Evolutionary conservation across 2,888 invertebrate species (phyloP).

Genomic region (Drosophila mayaguana): DNA sequence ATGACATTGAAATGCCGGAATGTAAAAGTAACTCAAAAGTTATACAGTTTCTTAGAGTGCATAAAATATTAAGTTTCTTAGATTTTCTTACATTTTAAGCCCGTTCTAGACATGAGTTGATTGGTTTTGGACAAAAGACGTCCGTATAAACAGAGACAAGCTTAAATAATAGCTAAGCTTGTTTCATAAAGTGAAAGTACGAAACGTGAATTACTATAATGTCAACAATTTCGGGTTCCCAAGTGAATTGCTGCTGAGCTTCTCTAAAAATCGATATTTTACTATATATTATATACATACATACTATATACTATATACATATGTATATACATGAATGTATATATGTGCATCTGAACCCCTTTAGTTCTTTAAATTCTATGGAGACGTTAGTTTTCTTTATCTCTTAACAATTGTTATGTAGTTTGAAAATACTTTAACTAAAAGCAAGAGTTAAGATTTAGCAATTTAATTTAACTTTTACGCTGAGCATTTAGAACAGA

Average conservation of each 20-base stretch:
- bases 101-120: not conserved
- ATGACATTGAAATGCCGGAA: not conserved
- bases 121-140: not conserved
- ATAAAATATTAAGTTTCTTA: not conserved
- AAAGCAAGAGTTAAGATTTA: not conserved
- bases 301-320: too few relatives aligned
- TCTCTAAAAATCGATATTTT: not conserved
- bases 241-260: not conserved
- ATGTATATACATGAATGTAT: too few relatives aligned
- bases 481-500: too few relatives aligned
- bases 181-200: not conserved
- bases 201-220: not conserved
- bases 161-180: not conserved
- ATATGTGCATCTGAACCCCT: too few relatives aligned
- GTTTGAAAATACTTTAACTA: not conserved
- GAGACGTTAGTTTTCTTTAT: not conserved
- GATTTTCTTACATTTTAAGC: not conserved
- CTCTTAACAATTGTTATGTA: not conserved
- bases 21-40: not conserved
- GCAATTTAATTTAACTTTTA: not conserved
- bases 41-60: not conserved
- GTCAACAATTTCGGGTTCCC: rapidly evolving
- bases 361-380: not conserved
- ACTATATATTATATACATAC: not conserved
- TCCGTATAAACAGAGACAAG: not conserved